These are phyloP conservation scores for Solen grandis DNA, from an alignment of 1,140 invertebrate species.

Conservation along the genomic window DNA sequence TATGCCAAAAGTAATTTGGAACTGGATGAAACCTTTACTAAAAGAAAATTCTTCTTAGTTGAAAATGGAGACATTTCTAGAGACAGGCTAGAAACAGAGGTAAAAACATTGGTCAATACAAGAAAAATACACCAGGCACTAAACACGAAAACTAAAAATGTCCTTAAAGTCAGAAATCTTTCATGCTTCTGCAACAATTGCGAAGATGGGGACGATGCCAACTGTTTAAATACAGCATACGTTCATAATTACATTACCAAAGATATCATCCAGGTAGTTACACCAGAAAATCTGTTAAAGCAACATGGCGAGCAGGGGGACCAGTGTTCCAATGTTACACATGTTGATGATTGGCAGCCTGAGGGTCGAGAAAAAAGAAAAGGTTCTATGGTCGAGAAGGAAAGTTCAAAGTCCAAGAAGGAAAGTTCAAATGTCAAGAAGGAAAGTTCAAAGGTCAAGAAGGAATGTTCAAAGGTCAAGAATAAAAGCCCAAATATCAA, in stretches of 20 bases:
- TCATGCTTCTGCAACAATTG: too few relatives aligned
- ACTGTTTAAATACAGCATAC: constrained; percentile 3
- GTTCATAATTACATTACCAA: constrained; percentile 1
- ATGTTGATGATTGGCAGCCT: constrained; percentile 3
- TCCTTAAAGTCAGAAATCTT: too few relatives aligned
- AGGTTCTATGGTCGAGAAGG: constrained; percentile 10
- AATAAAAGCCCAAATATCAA: background rate
- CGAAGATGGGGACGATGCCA: background rate
- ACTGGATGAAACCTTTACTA: background rate
- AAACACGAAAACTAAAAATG: constrained; percentile 1
- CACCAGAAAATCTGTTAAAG: constrained; percentile 1
- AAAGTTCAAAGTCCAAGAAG: constrained; percentile 22
- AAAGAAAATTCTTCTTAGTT: constrained; percentile 13
- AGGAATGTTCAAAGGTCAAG: constrained; percentile 17
- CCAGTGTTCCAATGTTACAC: constrained; percentile 1
- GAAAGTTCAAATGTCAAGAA: too few relatives aligned
- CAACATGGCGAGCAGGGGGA: constrained; percentile 2
- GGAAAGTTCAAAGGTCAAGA: too few relatives aligned
- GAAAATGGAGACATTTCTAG: background rate
- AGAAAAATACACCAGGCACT: too few relatives aligned
- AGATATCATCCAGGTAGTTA: background rate
- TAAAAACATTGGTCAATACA: background rate
- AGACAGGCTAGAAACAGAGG: constrained; percentile 11
- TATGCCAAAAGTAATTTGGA: background rate
- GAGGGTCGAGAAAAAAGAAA: too few relatives aligned